phyloP scores from a whole-genome alignment of 2,113 vertebrate genomes.

The Lagopus muta region DNA sequence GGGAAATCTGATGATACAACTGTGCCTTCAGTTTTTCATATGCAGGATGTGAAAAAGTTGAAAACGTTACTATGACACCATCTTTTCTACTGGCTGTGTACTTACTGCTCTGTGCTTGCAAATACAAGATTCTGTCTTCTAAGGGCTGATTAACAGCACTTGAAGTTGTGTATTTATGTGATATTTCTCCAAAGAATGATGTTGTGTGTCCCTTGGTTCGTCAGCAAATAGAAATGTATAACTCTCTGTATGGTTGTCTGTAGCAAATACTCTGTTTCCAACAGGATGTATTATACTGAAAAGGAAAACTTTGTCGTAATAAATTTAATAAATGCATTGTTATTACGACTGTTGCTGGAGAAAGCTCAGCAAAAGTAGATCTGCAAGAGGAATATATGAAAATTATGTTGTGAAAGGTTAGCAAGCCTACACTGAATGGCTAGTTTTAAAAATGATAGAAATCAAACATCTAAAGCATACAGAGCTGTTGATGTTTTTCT shows the following conservation, averaged over 20 bases:
- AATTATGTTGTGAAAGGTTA: not conserved
- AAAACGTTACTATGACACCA: not conserved
- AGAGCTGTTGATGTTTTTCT: accelerated
- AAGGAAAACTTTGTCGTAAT: not conserved
- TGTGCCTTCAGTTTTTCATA: not conserved
- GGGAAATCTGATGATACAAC: not conserved
- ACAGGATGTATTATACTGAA: not conserved
- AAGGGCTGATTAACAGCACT: not conserved
- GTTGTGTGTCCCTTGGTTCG: not conserved
- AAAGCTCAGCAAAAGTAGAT: not conserved
- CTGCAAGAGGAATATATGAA: not conserved
- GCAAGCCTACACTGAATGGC: not conserved
- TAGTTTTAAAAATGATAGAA: not conserved
- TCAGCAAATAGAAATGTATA: not conserved
- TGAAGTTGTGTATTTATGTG: not conserved
- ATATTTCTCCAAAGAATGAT: not conserved
- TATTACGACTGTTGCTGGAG: not conserved
- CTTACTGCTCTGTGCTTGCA: not conserved
- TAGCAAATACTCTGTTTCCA: not conserved
- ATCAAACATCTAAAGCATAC: not conserved
- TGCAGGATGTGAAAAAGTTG: not conserved
- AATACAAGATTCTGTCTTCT: not conserved
- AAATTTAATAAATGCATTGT: not conserved
- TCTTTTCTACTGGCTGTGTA: not conserved
- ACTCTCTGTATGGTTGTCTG: not conserved